These are phyloP conservation scores for Xenopus laevis DNA, from an alignment of 2,113 vertebrate species.

Conservation along the genomic window DNA sequence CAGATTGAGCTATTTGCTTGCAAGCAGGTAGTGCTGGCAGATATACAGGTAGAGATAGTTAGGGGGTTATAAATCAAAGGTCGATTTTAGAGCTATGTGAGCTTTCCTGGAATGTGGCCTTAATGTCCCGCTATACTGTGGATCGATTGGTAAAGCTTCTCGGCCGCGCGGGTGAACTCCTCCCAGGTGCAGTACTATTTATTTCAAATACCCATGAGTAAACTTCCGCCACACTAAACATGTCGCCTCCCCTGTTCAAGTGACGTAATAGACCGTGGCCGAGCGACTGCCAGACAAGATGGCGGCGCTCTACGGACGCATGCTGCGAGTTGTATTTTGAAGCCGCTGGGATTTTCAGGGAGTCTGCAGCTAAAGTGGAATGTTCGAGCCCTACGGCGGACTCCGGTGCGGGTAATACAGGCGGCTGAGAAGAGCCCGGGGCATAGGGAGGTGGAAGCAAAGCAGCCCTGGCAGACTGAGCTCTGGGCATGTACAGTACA, in stretches of 20 bases:
- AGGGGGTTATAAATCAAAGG: too few relatives aligned
- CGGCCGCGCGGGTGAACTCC: too few relatives aligned
- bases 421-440: slow-evolving; percentile 36
- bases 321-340: neutral
- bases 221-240: slow-evolving; percentile 19
- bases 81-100: too few relatives aligned
- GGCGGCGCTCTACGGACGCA: slow-evolving; percentile 65
- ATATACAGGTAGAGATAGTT: too few relatives aligned
- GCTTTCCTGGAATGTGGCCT: too few relatives aligned
- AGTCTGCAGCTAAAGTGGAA: slow-evolving; percentile 55
- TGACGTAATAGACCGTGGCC: neutral
- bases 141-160: too few relatives aligned
- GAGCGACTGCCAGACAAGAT: slow-evolving; percentile 49
- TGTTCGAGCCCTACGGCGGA: slow-evolving; percentile 74
- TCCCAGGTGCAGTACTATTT: too few relatives aligned
- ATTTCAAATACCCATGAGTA: too few relatives aligned
- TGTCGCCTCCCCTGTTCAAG: fast-evolving
- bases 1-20: too few relatives aligned
- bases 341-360: neutral
- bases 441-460: neutral
- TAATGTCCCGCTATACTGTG: too few relatives aligned
- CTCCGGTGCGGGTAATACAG: slow-evolving; percentile 67
- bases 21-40: too few relatives aligned
- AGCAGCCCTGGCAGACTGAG: neutral
- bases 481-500: too few relatives aligned